Base-by-base conservation (phyloP, 1,140 invertebrate species). In the Drosophila kohkoa region DNA sequence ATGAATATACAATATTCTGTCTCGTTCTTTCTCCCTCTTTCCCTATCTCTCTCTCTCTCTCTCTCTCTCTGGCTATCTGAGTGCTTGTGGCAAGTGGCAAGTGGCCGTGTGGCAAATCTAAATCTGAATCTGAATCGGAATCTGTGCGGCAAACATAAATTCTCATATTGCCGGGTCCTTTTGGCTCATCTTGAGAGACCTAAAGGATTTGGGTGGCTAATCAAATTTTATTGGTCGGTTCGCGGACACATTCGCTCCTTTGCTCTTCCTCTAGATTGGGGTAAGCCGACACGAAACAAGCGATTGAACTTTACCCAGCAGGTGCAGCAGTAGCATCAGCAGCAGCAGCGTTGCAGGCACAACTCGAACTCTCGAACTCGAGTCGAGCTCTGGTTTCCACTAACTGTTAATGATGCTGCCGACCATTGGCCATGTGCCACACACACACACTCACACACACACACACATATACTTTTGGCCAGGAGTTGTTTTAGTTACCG, bases 201-300 rank as follows among this genome's bases (percentile, higher is more conserved):
- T 58, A 54, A 60, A 54, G 68, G 68, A 72, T 70, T 69, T 59
- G 62, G 30, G 20, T 25, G 71, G 46, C 81, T 85, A 85, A 85
- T 85, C 81, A 85, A 85, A 85, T 85, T 81, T 81, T 85, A 85
- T 85, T 85, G 81, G 77, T 48, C 57, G 52, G 59, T 71, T 77
- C 74, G 49, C 69, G 75, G 55, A 45, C 65, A 57, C 7, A 79
- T 25, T 25, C 20, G 20, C 49, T 52, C 76, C 60, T 28, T 6
- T 11, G 25, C 32, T 7, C 51, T 32, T 25, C 1, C n/a, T 3
- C 25, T 6, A 4, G 20, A 25, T 25, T 25, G 20, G 20, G 38
- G 74, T 76, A 76, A 76, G 68, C 59, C 67, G 73, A 76, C 74
- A 76, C 74, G 38, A 51, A 54, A 76, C 54, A 60, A 72, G 41